Evolutionary conservation across 2,797 vertebrate genomes (phyloP), one percentile per base, ranked within the genome.

Genomic region (Myotis pilosus): DNA sequence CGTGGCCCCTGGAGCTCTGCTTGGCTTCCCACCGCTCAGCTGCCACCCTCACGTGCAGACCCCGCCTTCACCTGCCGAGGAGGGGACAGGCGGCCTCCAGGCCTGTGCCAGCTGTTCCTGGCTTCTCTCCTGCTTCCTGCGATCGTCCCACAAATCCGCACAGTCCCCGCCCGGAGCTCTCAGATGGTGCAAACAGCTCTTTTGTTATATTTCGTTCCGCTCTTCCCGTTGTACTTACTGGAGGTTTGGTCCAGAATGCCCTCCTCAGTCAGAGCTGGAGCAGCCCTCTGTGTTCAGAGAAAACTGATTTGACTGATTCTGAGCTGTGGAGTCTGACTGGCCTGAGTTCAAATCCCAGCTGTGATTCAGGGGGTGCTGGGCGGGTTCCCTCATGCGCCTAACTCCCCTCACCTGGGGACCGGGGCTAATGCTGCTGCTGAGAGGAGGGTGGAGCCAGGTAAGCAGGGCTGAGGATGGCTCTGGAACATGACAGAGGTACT

Each of bases 31-130:
- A 0, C 25, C 9, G 0, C 75, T 71, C 22, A 1, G 30, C 6
- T 1, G 23, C 44, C 76, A 25, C n/a, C 1, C 2, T 38, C 38
- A 13, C 0, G 4, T 0, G 0, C 10, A 47, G 17, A 6, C 38
- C 38, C 13, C 3, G 16, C 28, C 36, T 6, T 82, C 47, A 1
- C 36, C 25, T 1, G 0, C 28, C 0, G 2, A 20, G 36, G 55
- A 47, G 2, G 47, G 53, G 64, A 47, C 9, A 5, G 0, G 3
- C 0, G 3, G 60, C 20, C 41, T 6, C 22, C 3, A 2, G 0
- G 0, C 8, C 20, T 1, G 0, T 2, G 25, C 9, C 6, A 2
- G 1, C 51, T 28, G 2, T 44, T 15, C 7, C 1, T 0, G 8
- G 44, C 22, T 53, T 44, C 30, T 20, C 12, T 9, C 83, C 36